Evolutionary conservation across 2,113 vertebrate genomes (phyloP).

Genomic region (Recurvirostra avosetta): DNA sequence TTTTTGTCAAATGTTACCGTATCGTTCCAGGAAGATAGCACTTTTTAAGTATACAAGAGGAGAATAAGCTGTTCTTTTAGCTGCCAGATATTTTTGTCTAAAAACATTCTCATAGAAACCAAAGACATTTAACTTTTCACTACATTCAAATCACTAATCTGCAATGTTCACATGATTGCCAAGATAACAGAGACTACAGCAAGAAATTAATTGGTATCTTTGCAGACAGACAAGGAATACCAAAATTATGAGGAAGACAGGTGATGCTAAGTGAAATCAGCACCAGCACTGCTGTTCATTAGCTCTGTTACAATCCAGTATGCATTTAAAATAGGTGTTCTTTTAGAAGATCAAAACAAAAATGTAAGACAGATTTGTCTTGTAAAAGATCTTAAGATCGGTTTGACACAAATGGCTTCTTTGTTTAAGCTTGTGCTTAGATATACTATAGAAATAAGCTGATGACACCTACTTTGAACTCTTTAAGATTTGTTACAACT

Average conservation of each 20-base stretch:
- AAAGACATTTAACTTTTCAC: neutral
- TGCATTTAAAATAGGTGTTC: neutral
- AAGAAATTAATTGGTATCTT: neutral
- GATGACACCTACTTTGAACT: neutral
- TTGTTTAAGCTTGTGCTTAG: neutral
- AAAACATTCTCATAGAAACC: neutral
- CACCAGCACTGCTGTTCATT: neutral
- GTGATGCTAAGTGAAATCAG: neutral
- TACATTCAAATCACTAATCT: neutral
- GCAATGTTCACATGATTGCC: neutral
- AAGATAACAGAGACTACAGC: neutral
- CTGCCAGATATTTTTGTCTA: neutral
- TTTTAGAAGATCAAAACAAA: neutral
- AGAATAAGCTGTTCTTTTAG: neutral
- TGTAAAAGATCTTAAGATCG: neutral
- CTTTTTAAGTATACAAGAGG: neutral
- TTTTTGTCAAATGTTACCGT: neutral
- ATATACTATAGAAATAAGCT: neutral
- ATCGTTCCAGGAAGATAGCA: neutral
- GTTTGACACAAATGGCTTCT: neutral
- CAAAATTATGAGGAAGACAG: neutral
- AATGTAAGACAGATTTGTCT: neutral
- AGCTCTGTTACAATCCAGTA: neutral
- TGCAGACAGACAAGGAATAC: neutral
- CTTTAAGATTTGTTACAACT: neutral